phyloP scores from a whole-genome alignment of 2,113 vertebrate genomes.

The Octodon degus region DNA sequence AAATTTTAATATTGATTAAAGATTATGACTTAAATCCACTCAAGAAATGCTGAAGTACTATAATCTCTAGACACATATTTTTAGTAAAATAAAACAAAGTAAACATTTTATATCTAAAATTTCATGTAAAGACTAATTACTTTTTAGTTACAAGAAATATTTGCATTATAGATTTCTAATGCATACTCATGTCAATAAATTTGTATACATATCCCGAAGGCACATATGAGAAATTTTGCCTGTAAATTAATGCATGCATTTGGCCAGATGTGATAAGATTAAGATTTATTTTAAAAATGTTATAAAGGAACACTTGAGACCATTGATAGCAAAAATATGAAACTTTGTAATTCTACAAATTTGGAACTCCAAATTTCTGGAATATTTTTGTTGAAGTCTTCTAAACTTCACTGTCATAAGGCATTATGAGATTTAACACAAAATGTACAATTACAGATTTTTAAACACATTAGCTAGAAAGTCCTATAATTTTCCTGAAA shows the following conservation, averaged over 20 bases:
- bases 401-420: not conserved
- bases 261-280: not conserved
- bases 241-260: not conserved
- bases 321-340: not conserved
- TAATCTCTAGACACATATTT: not conserved
- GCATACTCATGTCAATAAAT: not conserved
- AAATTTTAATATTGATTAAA: not conserved
- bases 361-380: not conserved
- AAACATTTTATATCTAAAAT: not conserved
- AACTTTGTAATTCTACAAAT: not conserved
- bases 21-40: not conserved
- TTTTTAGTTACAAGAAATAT: not conserved
- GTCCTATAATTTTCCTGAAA: constrained; percentile 48
- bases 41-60: not conserved
- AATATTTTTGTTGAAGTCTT: not conserved
- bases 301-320: not conserved
- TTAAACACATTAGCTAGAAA: constrained; percentile 43
- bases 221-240: not conserved
- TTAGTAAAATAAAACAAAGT: not conserved
- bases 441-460: constrained; percentile 16
- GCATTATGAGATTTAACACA: constrained; percentile 34
- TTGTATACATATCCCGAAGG: not conserved
- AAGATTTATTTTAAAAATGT: not conserved
- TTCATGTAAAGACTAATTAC: not conserved
- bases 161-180: not conserved